Conservation (phyloP, 1,140 invertebrate genomes). For the Zaprionus africanus region DNA sequence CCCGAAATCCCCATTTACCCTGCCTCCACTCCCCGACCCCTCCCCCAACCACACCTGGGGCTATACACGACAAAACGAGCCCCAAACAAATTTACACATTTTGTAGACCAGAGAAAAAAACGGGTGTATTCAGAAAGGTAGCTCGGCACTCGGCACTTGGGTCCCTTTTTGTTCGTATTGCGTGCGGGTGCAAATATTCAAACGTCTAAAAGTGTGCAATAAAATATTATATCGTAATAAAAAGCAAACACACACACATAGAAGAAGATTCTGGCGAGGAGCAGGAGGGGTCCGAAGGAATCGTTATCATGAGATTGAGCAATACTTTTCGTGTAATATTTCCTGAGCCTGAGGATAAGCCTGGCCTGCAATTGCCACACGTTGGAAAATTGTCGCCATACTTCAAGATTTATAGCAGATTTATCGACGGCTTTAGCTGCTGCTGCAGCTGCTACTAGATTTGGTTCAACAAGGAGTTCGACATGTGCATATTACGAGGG, state of each 20-base stretch:
- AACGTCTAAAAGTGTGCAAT: conserved; percentile 76
- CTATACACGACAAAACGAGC: conserved; percentile 58
- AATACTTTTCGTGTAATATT: conserved; percentile 66
- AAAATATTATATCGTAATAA: conserved; percentile 82
- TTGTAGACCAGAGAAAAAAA: conserved; percentile 45
- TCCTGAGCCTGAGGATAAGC: conserved; percentile 44
- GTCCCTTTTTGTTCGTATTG: conserved; percentile 27
- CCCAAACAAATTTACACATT: conserved; percentile 79
- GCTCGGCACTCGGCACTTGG: conserved; percentile 8
- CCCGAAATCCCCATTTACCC: conserved; percentile 12
- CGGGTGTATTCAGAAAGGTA: conserved; percentile 44
- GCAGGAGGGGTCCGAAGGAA: conserved; percentile 11
- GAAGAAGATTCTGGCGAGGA: conserved; percentile 11
- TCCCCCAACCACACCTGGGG: conserved; percentile 1
- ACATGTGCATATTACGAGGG: conserved; percentile 35
- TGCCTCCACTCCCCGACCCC: neutral
- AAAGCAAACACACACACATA: conserved; percentile 49
- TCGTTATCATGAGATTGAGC: conserved; percentile 69
- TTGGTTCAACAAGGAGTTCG: conserved; percentile 52
- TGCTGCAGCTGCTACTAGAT: conserved; percentile 23
- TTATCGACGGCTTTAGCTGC: conserved; percentile 68
- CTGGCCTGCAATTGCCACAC: conserved; percentile 45
- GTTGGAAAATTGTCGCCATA: conserved; percentile 61
- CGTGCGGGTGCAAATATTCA: conserved; percentile 56
- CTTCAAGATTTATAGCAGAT: conserved; percentile 74